These are phyloP conservation scores for Ernsta delagoae DNA, from an alignment of 2,888 invertebrate genomes.

Conservation along the genomic window DNA sequence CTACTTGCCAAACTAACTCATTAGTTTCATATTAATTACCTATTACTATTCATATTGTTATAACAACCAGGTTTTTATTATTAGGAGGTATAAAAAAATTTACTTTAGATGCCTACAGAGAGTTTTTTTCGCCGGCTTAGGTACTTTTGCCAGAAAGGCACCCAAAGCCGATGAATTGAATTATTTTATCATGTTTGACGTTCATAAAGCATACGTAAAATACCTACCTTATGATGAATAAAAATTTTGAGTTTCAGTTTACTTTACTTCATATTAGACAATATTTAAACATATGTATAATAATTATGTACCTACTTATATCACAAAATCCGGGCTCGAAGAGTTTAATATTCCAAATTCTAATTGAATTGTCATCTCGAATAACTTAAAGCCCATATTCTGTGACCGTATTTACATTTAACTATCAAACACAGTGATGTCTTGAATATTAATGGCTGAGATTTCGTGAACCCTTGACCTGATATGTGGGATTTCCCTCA, in stretches of 20 bases:
- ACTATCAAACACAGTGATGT: constrained; percentile 32
- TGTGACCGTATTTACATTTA: constrained; percentile 19
- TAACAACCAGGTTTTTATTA: too few species aligned
- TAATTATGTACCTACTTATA: constrained; percentile 7
- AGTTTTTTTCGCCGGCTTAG: too few species aligned
- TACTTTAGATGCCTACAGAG: too few species aligned
- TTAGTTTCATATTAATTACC: constrained; percentile 17
- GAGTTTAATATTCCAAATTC: constrained; percentile 13
- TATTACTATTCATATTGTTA: constrained; percentile 6
- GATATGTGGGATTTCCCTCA: constrained; percentile 16
- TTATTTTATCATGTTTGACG: too few species aligned
- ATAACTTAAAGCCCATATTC: constrained; percentile 9
- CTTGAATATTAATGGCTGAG: constrained; percentile 34
- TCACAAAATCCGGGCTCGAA: not conserved
- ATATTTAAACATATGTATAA: not conserved
- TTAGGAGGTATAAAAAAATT: too few species aligned
- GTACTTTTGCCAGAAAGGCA: too few species aligned
- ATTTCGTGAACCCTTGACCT: constrained; percentile 26
- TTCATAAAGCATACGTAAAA: too few species aligned
- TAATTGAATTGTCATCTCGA: constrained; percentile 23
- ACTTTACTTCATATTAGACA: too few species aligned
- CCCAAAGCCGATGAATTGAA: too few species aligned
- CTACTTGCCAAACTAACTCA: not conserved
- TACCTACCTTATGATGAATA: too few species aligned
- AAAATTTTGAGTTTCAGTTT: too few species aligned